Percentiles rank a stretch among this genome's conserved stretches.
Conservation (phyloP, 2,797 vertebrate genomes). For the Salmo trutta region DNA sequence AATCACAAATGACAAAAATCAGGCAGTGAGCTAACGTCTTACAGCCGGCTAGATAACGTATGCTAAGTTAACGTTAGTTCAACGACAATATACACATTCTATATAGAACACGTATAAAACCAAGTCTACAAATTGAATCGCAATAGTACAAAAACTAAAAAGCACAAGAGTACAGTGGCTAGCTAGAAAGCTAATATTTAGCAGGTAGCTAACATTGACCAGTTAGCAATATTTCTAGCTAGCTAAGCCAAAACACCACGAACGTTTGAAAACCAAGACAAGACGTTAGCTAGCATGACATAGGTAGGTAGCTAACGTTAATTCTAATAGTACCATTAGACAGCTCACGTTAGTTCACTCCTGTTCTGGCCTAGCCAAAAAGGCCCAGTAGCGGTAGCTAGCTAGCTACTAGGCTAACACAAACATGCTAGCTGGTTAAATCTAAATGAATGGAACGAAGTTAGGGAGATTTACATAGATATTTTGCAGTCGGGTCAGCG, state of each 20-base stretch:
- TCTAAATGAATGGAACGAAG: constrained; percentile 26
- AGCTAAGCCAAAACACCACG: neutral
- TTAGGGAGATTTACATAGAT: constrained; percentile 59
- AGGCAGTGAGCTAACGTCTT: no score
- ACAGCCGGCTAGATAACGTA: no score
- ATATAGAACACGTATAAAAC: no score
- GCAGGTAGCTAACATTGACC: neutral
- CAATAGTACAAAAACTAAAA: no score
- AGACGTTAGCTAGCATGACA: neutral
- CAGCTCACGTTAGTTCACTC: neutral
- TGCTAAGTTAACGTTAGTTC: no score
- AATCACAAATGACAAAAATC: neutral
- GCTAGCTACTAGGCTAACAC: neutral
- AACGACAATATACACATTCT: no score
- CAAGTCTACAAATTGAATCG: no score
- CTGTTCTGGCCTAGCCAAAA: neutral
- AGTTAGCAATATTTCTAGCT: neutral
- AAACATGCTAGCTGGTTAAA: constrained; percentile 3
- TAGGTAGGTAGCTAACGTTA: neutral
- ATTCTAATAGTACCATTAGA: neutral
- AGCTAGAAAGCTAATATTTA: neutral
- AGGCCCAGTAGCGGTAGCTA: neutral
- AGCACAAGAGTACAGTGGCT: neutral
- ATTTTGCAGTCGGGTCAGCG: constrained; percentile 66
- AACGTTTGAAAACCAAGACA: neutral